Base-by-base conservation (phyloP, 2,113 vertebrate species). In the Elephas maximus region DNA sequence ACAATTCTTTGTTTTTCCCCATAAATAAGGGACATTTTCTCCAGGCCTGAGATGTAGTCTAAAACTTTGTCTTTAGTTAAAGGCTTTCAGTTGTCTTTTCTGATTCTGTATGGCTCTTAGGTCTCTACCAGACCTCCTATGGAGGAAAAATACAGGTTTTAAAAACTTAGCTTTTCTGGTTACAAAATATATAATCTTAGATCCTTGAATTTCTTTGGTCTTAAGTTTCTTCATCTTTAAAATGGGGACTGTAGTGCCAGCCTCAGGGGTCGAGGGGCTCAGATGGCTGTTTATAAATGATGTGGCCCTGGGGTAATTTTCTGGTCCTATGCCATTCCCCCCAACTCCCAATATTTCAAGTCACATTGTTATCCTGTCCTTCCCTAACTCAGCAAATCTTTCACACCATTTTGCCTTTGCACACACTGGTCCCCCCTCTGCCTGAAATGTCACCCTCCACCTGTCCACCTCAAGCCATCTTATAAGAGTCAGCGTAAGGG, bases 11-110 rank as follows among this genome's bases (percentile, higher is more conserved):
- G 17, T 71, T 79, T 94, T 87, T 93, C 37, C 71, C 88, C 93
- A 92, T 95, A 94, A 98, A 97, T 82, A 65, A 93, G 90, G 45
- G 28, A 20, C n/a, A 0, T 0, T 0, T 97, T 97, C 73, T 98
- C 80, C 65, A 51, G 60, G 28, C 85, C 67, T 17, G 24, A 97
- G 92, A 95, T 97, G 41, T 86, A 74, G 28, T 89, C 90, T 97
- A 2, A 65, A 97, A 98, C 20, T 73, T 62, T 97, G 80, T 96
- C 91, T 87, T 77, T 28, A 8, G 4, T 41, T 74, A 81, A 28
- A 57, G 17, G 3, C 51, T 92, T 88, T 94, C 6, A 8, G 60
- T 78, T 73, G n/a, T 91, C 94, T 80, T 57, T 94, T 69, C 74
- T 88, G 82, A 74, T 81, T 79, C 76, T 78, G 51, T 87, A 0